Base-by-base conservation (phyloP, 1,140 invertebrate species). In the Diorhabda elongata region DNA sequence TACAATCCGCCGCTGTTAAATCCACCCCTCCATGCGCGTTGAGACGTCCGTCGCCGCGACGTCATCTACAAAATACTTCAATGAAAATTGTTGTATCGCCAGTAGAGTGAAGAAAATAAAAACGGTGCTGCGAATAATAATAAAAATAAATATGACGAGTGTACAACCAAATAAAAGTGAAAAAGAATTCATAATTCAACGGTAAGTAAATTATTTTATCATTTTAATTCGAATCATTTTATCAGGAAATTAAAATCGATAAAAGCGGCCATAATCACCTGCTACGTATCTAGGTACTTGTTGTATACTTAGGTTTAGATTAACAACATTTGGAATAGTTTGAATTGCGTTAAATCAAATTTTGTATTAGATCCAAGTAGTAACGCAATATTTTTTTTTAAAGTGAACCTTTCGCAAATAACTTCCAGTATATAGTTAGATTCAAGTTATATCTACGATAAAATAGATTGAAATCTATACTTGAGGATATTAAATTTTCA, bases 131-230 rank as follows among this genome's bases (percentile, higher is more conserved):
- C 0, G 2, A 52, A 3, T 52, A 8, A 52, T 52, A 26, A 26
- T 26, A 26, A 26, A 26, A 26, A 26, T 52, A 52, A 52, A 52
- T 6, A 52, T 52, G 47, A 52, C 47, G 2, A 52, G 47, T 52
- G 47, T 52, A 8, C 47, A 52, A 4, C 47, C 47, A 6, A 52
- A 52, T n/a, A 52, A 52, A 52, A 52, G 47, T 3, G 47, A 52
- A 52, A 52, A 52, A 52, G 47, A 52, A 52, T 52, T 52, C 47
- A 52, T 52, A 6, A 52, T 52, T 52, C 47, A 52, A 52, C 47
- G 47, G 47, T 52, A 52, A 52, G 47, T 52, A 3, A 52, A 52
- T 52, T 52, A 6, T 52, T 52, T 52, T 52, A 52, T 52, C n/a
- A n/a, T 8, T 52, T 52, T 52, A 4, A n/a, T 52, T 52, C n/a